phyloP scores from a whole-genome alignment of 2,888 invertebrate species.

The Portevinia maculata region DNA sequence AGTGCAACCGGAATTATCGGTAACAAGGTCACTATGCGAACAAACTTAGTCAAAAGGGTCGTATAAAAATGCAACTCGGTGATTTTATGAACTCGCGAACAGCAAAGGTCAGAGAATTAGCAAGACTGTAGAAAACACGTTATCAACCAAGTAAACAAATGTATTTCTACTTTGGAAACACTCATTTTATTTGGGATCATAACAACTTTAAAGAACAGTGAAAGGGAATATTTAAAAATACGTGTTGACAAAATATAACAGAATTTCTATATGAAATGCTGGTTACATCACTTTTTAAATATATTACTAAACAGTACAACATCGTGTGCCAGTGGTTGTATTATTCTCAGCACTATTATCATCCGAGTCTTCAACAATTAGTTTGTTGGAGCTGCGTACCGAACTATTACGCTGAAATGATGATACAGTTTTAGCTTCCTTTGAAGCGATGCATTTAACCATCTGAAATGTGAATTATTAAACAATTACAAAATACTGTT shows the following conservation, averaged over 20 bases:
- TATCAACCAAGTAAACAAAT: no score
- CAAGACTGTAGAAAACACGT: no score
- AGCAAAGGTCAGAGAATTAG: no score
- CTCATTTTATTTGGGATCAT: constrained; percentile 50
- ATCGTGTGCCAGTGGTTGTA: constrained; percentile 55
- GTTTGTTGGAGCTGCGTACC: constrained; percentile 74
- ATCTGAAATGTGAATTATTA: constrained; percentile 38
- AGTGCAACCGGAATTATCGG: no score
- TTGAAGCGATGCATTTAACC: constrained; percentile 50
- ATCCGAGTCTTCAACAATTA: constrained; percentile 75
- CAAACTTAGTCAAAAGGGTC: no score
- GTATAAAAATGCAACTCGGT: no score
- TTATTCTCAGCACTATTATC: constrained; percentile 65
- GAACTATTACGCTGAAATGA: constrained; percentile 75
- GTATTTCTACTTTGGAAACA: no score
- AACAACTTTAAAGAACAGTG: constrained; percentile 43
- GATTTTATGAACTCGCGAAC: no score
- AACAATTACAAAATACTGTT: neutral
- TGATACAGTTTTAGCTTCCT: constrained; percentile 67
- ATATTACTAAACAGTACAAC: constrained; percentile 71
- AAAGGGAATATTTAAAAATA: constrained; percentile 24
- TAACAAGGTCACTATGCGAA: no score
- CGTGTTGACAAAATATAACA: constrained; percentile 67
- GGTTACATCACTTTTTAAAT: constrained; percentile 61
- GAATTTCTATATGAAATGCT: constrained; percentile 63